Evolutionary conservation across 2,888 invertebrate genomes (phyloP).

Genomic region (Xestia sexstrigata): DNA sequence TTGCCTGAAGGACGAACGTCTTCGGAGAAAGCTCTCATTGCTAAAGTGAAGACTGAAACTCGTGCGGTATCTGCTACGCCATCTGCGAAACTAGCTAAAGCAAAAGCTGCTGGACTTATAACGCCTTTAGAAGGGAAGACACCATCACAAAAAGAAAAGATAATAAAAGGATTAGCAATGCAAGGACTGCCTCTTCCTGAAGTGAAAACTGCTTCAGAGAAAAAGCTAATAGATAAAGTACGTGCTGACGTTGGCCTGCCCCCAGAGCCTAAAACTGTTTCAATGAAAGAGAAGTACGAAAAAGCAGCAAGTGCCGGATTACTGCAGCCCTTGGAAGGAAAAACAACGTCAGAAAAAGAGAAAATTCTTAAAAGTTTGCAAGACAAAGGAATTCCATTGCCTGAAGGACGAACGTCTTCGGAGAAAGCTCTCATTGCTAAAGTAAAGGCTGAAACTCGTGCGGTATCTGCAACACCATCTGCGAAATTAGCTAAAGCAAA

Average conservation of each 20-base stretch:
- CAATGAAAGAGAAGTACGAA: slow-evolving; percentile 3
- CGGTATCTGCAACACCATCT: not conserved
- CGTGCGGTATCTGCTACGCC: not conserved
- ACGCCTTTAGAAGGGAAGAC: slow-evolving; percentile 32
- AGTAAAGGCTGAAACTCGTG: slow-evolving; percentile 41
- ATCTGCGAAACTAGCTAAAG: slow-evolving; percentile 16
- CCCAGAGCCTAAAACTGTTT: slow-evolving; percentile 7
- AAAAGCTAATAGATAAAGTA: slow-evolving; percentile 2
- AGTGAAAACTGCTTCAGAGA: slow-evolving; percentile 19
- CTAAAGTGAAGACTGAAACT: slow-evolving; percentile 52
- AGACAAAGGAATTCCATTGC: slow-evolving; percentile 7
- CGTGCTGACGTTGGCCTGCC: slow-evolving; percentile 5
- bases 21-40: slow-evolving; percentile 49
- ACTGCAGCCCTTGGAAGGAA: not conserved
- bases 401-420: slow-evolving; percentile 17
- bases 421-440: slow-evolving; percentile 64
- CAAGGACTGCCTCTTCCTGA: slow-evolving; percentile 25
- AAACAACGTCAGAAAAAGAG: slow-evolving; percentile 16
- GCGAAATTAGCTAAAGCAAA: slow-evolving; percentile 7
- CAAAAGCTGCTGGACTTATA: slow-evolving; percentile 1
- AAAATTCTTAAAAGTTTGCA: not conserved
- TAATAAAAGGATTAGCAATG: slow-evolving; percentile 6
- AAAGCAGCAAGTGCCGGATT: slow-evolving; percentile 10
- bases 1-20: slow-evolving; percentile 24
- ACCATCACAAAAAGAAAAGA: slow-evolving; percentile 13